Evolutionary conservation across 2,888 invertebrate genomes (phyloP), one percentile per base, ranked within the genome.

Genomic region (Melinopterus prodromus): DNA sequence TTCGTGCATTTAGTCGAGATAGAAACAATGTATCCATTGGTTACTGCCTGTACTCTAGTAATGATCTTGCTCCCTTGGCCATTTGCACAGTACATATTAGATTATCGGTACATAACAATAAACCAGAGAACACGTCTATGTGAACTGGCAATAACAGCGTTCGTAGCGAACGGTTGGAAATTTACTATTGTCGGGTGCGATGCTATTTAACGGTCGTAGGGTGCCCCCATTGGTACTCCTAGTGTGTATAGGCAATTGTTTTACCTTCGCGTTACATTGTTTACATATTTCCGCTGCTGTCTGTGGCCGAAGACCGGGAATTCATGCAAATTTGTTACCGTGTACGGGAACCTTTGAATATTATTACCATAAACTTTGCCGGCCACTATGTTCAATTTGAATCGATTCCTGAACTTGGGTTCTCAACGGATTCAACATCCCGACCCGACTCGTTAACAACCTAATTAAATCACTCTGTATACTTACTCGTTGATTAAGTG

Each of bases 321-420:
- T 53, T 53, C 53, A 53, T 53, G 53, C 53, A 53, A 53, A 53
- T 53, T 53, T 53, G 53, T 12, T 53, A 53, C 53, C 53, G 53
- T 53, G 53, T 53, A 53, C 53, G 53, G 9, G 12, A 53, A 4
- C 53, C 53, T 53, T 53, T 53, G 53, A 53, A 53, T 53, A 53
- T 53, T 53, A 53, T 53, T 53, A 53, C 53, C 53, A 53, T 53
- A 53, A 53, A 53, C 53, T 53, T 53, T 53, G 53, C 53, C 53
- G 53, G 53, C 53, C 53, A 53, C 53, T 53, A 53, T 53, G 53
- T 53, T 53, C 53, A 53, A 9, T 53, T 53, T 12, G 53, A 53
- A 9, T 53, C 53, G 12, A 53, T 53, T 0, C 53, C 53, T 53
- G 53, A 12, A 53, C 53, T 12, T 53, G 53, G 53, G 53, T 53